Evolutionary conservation across 2,113 vertebrate genomes (phyloP), one percentile per base, ranked within the genome.

Genomic region (Hydrochoerus hydrochaeris): DNA sequence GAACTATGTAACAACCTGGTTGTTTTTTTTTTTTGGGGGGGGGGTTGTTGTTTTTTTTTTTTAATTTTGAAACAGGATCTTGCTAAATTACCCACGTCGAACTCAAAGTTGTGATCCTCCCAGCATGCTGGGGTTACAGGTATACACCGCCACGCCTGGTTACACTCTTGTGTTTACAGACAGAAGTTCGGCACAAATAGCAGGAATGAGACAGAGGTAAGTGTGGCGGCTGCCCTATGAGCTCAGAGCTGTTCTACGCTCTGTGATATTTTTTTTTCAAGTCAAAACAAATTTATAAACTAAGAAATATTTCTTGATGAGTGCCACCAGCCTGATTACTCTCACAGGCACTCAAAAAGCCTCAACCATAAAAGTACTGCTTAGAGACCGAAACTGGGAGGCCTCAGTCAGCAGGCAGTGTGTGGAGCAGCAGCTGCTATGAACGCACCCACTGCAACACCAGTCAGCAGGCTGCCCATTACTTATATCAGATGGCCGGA

Each of bases 231-330:
- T 65, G 24, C 85, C 0, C 20, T 19, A 0, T 0, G 4, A 30
- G 1, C 58, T 88, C 4, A 88, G n/a, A 11, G 16, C 52, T 91
- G 49, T 16, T 38, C 46, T 38, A 67, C 44, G 88, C 58, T 73
- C 52, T 46, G 10, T 7, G 85, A 82, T 73, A 13, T 12, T 58
- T 38, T 49, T 90, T 92, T 82, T 85, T 63, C 35, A 95, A 93
- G 52, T 41, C 38, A 92, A 54, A 97, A 93, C 3, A 54, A 88
- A 0, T 0, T 26, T 4, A 30, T 78, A 95, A 38, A 92, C 35
- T 24, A 83, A 81, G 58, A 32, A 85, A 52, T 38, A 35, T 2
- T 81, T 52, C 65, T 94, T 13, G 49, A 78, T 88, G 2, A 90
- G 38, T 81, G 26, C 0, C 54, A 44, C 35, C 62, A 90, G 5